Conservation (phyloP, 1,140 invertebrate species). For the Phortica variegata region DNA sequence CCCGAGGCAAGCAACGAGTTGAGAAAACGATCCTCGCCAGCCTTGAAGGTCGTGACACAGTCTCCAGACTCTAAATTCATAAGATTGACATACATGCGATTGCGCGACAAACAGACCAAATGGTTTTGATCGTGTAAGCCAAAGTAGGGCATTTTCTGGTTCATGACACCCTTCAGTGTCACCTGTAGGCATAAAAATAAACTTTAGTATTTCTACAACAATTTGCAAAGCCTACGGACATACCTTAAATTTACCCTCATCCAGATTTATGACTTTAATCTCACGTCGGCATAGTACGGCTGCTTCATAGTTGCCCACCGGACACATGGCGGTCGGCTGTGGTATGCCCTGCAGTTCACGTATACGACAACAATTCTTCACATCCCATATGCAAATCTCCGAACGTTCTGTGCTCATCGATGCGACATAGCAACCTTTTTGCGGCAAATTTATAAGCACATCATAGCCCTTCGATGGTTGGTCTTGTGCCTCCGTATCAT, state of each 20-base stretch:
- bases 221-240: not conserved
- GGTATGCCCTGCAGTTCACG: constrained; percentile 69
- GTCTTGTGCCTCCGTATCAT: not conserved
- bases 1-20: constrained; percentile 84
- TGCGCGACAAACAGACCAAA: constrained; percentile 78
- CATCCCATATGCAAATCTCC: constrained; percentile 79
- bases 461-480: constrained; percentile 32
- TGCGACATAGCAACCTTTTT: constrained; percentile 65
- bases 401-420: constrained; percentile 72
- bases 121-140: constrained; percentile 77
- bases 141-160: constrained; percentile 89
- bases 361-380: constrained; percentile 65
- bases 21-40: constrained; percentile 83
- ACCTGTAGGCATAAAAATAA: constrained; percentile 27
- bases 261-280: constrained; percentile 75
- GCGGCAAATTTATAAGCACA: constrained; percentile 45
- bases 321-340: constrained; percentile 69
- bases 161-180: constrained; percentile 83
- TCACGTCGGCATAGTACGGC: constrained; percentile 80
- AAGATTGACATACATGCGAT: constrained; percentile 88
- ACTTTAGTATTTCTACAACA: not conserved
- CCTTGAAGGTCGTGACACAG: constrained; percentile 85
- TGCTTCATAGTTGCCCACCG: constrained; percentile 71
- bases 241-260: constrained; percentile 64
- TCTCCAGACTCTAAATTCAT: constrained; percentile 79